A percentile compares a stretch with the other conserved stretches of the same genome.
Conservation (phyloP, 2,888 invertebrate species). For the Tanytarsus gracilentus region DNA sequence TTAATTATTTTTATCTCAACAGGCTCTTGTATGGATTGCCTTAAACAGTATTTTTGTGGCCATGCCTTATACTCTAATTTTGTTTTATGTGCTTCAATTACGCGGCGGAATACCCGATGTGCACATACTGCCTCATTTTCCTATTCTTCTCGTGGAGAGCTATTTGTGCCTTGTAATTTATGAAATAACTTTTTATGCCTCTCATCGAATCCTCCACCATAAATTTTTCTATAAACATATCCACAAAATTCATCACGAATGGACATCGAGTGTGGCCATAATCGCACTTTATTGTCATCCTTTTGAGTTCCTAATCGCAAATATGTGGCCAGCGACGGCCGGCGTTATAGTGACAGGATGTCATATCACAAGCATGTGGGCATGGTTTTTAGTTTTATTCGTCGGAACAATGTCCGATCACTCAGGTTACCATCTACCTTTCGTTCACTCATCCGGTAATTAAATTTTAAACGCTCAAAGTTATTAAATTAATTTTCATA, state of each 20-base stretch:
- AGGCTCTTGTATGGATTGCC: background rate
- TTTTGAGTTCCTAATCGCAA: constrained; percentile 17
- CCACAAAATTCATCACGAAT: constrained; percentile 24
- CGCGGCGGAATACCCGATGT: background rate
- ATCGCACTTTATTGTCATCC: constrained; percentile 21
- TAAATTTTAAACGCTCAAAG: too few relatives aligned
- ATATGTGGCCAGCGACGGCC: background rate
- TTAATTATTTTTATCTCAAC: too few relatives aligned
- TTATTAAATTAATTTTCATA: too few relatives aligned
- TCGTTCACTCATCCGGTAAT: background rate
- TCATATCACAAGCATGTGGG: constrained; percentile 8
- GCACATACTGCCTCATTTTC: background rate
- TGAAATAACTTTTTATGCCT: background rate
- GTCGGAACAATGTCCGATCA: constrained; percentile 10
- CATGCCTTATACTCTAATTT: too few relatives aligned
- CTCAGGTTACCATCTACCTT: constrained; percentile 22
- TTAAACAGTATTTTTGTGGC: too few relatives aligned
- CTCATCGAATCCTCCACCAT: constrained; percentile 15
- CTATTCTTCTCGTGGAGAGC: background rate
- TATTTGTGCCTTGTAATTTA: background rate
- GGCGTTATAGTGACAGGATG: background rate
- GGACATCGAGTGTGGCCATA: constrained; percentile 18
- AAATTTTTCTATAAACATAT: constrained; percentile 22
- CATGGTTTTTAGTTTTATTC: constrained; percentile 7
- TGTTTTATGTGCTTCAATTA: too few relatives aligned